Evolutionary conservation across 2,888 invertebrate genomes (phyloP).

Genomic region (Hyalella azteca): DNA sequence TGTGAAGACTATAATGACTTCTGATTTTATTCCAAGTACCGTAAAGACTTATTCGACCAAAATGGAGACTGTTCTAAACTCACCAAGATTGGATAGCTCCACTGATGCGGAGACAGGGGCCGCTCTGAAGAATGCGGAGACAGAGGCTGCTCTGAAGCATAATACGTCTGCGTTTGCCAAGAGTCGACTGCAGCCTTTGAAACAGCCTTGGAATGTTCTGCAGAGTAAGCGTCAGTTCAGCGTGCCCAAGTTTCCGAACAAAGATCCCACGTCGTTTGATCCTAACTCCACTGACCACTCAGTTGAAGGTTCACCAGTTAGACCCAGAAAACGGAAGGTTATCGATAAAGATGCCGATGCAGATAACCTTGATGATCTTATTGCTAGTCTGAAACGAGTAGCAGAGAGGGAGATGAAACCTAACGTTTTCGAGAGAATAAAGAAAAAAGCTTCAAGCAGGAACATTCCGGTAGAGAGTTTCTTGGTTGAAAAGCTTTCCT

Average conservation of each 20-base stretch:
- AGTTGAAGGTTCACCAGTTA: conserved; percentile 25
- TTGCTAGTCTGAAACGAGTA: conserved; percentile 52
- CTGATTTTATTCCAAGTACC: background rate
- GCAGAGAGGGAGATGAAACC: conserved; percentile 42
- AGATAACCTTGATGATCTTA: conserved; percentile 54
- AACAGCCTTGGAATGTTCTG: conserved; percentile 4
- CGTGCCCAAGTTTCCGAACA: conserved; percentile 25
- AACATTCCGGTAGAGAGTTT: conserved; percentile 40
- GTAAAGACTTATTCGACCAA: background rate
- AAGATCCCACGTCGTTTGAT: conserved; percentile 26
- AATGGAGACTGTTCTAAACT: background rate
- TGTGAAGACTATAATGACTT: too few relatives aligned
- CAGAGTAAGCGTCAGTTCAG: conserved; percentile 6
- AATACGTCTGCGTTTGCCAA: background rate
- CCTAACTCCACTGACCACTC: conserved; percentile 29
- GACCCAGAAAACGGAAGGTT: conserved; percentile 39
- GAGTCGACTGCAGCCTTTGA: background rate
- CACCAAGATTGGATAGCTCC: background rate
- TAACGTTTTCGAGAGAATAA: conserved; percentile 32
- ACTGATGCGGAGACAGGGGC: background rate
- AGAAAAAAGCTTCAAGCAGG: conserved; percentile 37
- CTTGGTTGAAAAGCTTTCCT: conserved; percentile 38
- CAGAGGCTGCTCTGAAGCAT: background rate
- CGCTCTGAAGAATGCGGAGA: background rate
- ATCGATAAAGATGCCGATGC: conserved; percentile 46